These are phyloP conservation scores for Neodiprion virginianus DNA, from an alignment of 1,140 invertebrate species.

Conservation along the genomic window DNA sequence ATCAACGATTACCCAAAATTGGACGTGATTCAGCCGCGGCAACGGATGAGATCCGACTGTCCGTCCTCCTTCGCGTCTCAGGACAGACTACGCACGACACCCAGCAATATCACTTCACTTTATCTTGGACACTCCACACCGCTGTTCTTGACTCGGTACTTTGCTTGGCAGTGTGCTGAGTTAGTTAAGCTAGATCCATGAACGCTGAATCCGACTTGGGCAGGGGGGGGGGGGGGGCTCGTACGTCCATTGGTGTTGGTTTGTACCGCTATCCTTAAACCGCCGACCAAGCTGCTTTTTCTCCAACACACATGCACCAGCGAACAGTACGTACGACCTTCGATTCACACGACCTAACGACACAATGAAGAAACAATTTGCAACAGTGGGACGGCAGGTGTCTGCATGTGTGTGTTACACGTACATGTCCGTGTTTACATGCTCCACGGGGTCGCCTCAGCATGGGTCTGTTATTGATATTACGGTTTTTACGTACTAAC, in stretches of 20 bases:
- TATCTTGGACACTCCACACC: not conserved
- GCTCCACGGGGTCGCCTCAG: too few relatives aligned
- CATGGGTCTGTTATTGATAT: too few relatives aligned
- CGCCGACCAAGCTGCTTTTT: not conserved
- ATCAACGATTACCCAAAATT: too few relatives aligned
- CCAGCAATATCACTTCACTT: not conserved
- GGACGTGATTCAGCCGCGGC: not conserved
- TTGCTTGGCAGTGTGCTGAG: not conserved
- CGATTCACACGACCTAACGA: not conserved
- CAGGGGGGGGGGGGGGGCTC: not conserved
- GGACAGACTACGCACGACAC: not conserved
- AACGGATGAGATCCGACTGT: not conserved
- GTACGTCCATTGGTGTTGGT: not conserved
- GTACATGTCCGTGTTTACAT: too few relatives aligned
- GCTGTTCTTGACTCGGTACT: not conserved
- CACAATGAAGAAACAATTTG: not conserved
- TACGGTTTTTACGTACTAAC: too few relatives aligned
- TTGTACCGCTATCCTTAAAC: not conserved
- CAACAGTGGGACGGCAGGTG: too few relatives aligned
- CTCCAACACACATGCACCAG: not conserved
- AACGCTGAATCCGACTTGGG: too few relatives aligned
- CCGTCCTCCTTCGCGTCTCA: slow-evolving; percentile 4
- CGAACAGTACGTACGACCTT: not conserved
- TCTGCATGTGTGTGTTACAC: too few relatives aligned
- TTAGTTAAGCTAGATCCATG: not conserved